Evolutionary conservation across 2,113 vertebrate genomes (phyloP).

Genomic region (Pterocles gutturalis): DNA sequence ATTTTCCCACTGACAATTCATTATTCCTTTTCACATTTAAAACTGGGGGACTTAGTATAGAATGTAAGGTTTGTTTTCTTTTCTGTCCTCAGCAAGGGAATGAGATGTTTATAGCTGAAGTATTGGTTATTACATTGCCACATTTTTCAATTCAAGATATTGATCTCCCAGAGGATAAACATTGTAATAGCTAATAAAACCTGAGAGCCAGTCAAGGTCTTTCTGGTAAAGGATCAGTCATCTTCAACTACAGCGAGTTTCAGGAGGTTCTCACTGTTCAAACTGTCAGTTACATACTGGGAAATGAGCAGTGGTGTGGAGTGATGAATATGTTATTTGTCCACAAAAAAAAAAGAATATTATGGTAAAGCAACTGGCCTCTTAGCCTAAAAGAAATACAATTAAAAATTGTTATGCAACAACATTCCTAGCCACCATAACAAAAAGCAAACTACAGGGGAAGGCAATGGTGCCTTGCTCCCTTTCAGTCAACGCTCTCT

Average conservation of each 20-base stretch:
- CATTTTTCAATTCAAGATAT: constrained; percentile 7
- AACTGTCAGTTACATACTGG: not conserved
- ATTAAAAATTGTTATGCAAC: not conserved
- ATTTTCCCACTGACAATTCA: not conserved
- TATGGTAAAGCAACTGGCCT: not conserved
- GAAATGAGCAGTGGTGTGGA: not conserved
- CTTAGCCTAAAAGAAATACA: not conserved
- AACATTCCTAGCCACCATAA: not conserved
- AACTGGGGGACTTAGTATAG: not conserved
- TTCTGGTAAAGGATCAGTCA: not conserved
- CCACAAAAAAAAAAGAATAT: not conserved
- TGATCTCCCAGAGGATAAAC: not conserved
- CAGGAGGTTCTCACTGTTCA: not conserved
- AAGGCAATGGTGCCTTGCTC: constrained; percentile 51
- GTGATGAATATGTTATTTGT: not conserved
- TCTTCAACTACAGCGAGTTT: not conserved
- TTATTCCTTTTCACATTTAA: not conserved
- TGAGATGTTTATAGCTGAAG: not conserved
- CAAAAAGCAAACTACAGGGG: constrained; percentile 5
- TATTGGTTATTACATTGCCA: not conserved
- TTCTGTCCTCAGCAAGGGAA: not conserved
- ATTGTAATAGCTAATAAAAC: not conserved
- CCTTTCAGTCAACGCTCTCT: constrained; percentile 56
- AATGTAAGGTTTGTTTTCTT: not conserved
- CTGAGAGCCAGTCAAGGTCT: not conserved